Conservation (phyloP, 2,888 invertebrate genomes). For the Alitta virens region DNA sequence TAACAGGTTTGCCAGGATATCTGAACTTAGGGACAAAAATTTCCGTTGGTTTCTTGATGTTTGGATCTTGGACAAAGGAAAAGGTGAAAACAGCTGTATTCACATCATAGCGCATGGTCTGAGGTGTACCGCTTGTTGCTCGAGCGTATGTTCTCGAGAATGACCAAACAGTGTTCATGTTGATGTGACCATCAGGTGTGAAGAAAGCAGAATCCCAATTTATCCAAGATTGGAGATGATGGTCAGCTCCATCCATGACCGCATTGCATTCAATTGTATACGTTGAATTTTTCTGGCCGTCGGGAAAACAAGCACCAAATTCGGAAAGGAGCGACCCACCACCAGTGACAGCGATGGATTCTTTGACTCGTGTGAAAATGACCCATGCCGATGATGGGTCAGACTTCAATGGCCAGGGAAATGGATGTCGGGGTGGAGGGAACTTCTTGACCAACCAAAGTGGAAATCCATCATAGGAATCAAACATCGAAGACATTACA, state of each 20-base stretch:
- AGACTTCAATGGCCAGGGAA: conserved; percentile 43
- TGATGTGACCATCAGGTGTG: conserved; percentile 25
- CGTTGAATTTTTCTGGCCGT: conserved; percentile 22
- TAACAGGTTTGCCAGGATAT: conserved; percentile 30
- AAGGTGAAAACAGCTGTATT: conserved; percentile 2
- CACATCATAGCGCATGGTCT: conserved; percentile 28
- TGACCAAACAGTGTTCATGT: conserved; percentile 12
- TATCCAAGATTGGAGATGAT: conserved; percentile 40
- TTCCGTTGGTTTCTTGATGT: conserved; percentile 32
- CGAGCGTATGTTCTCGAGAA: conserved; percentile 33
- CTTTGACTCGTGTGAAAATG: conserved; percentile 25
- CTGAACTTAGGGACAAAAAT: conserved; percentile 34
- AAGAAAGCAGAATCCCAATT: conserved; percentile 44
- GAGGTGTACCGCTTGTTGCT: conserved; percentile 34
- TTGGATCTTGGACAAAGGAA: conserved; percentile 23
- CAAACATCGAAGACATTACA: conserved; percentile 30
- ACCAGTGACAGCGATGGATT: conserved; percentile 28
- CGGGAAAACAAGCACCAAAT: conserved; percentile 39
- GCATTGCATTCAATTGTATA: conserved; percentile 35
- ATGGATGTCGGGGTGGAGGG: conserved; percentile 29
- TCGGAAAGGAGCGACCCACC: conserved; percentile 40
- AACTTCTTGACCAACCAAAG: conserved; percentile 36
- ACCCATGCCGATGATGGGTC: conserved; percentile 25
- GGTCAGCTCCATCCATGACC: conserved; percentile 34
- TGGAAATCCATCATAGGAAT: conserved; percentile 40